phyloP scores from a whole-genome alignment of 2,888 invertebrate species.

The Diploptera punctata region DNA sequence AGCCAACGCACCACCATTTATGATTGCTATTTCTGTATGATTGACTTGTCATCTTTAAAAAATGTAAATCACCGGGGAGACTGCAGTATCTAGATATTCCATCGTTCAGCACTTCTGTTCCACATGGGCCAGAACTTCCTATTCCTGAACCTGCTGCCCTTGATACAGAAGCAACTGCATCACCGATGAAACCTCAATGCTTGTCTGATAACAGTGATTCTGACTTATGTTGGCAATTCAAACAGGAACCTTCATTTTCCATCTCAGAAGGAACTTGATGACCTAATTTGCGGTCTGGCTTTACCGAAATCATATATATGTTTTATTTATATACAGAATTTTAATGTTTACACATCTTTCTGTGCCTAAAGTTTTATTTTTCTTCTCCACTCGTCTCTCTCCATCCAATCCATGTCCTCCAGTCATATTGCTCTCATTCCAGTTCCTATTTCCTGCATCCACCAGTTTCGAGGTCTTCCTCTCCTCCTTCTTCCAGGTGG shows the following conservation, averaged over 20 bases:
- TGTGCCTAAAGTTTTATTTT: no score
- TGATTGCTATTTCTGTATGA: not conserved
- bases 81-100: slow-evolving; percentile 3
- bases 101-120: not conserved
- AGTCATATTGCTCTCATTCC: no score
- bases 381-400: no score
- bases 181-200: not conserved
- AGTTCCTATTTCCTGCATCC: no score
- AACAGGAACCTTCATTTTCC: not conserved
- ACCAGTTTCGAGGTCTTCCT: no score
- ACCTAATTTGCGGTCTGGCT: not conserved
- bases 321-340: no score
- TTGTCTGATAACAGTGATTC: not conserved
- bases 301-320: not conserved
- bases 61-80: not conserved
- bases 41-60: not conserved
- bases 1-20: not conserved
- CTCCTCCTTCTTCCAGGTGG: no score
- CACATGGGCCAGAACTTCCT: not conserved
- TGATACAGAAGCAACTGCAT: not conserved
- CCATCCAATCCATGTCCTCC: no score
- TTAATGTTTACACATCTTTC: no score
- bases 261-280: not conserved
- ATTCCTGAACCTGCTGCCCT: not conserved
- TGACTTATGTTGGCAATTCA: not conserved